Conservation (phyloP, 2,888 invertebrate species). For the Perizoma affinitatum region DNA sequence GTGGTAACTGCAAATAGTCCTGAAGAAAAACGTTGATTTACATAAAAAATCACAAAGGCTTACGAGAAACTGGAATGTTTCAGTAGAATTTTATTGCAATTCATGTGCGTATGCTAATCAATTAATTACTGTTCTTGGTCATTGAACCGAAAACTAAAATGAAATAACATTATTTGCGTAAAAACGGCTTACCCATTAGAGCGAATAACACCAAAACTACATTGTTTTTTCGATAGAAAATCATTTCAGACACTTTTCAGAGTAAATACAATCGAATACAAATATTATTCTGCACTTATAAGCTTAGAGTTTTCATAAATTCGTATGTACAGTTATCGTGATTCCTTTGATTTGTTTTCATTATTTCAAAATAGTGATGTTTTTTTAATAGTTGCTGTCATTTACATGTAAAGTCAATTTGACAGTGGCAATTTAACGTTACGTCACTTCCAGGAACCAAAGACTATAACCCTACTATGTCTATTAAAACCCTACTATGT, state of each 20-base stretch:
- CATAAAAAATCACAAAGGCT: not conserved
- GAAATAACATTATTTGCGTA: not conserved
- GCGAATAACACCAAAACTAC: conserved; percentile 18
- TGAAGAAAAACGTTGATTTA: conserved; percentile 37
- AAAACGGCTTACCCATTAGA: conserved; percentile 27
- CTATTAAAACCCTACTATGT: too few species aligned
- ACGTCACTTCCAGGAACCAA: too few species aligned
- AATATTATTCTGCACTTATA: too few species aligned
- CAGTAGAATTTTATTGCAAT: not conserved
- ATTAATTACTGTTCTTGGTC: conserved; percentile 4
- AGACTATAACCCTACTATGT: too few species aligned
- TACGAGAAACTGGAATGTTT: not conserved
- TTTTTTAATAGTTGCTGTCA: not conserved
- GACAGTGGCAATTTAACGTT: too few species aligned
- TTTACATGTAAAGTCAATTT: not conserved
- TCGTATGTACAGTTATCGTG: too few species aligned
- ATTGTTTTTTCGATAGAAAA: conserved; percentile 13
- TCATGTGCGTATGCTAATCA: conserved; percentile 7
- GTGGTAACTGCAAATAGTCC: conserved; percentile 50
- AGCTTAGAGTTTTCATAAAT: too few species aligned
- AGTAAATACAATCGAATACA: too few species aligned
- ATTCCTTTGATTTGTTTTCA: too few species aligned
- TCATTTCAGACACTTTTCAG: conserved; percentile 12
- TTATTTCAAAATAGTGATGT: too few species aligned
- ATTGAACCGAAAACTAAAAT: conserved; percentile 16